These are phyloP conservation scores for Equus przewalskii DNA, from an alignment of 2,113 vertebrate species.

Conservation along the genomic window DNA sequence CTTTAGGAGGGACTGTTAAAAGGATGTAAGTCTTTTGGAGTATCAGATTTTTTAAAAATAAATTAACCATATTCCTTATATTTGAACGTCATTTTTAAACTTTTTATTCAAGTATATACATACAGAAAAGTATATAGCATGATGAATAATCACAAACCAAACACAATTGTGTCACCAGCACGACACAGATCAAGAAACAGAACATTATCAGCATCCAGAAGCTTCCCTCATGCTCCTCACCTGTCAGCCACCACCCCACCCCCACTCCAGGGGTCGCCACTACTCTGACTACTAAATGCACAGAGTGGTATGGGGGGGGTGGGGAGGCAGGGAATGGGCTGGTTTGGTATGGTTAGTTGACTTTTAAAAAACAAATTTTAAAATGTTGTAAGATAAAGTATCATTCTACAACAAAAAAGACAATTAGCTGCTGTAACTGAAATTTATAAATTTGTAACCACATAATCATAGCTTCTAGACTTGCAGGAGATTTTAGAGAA, in stretches of 20 bases:
- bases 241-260: neutral
- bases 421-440: neutral
- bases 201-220: neutral
- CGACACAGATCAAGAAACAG: neutral
- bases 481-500: conserved; percentile 52
- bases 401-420: neutral
- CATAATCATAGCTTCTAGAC: conserved; percentile 19
- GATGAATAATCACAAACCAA: neutral
- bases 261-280: neutral
- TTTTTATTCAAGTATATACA: neutral
- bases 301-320: neutral
- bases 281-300: neutral
- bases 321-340: no score
- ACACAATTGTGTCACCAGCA: neutral
- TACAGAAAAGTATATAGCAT: neutral
- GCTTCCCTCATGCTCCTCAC: neutral
- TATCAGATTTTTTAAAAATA: neutral
- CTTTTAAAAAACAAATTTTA: neutral
- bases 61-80: neutral
- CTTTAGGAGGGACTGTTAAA: neutral
- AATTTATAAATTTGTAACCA: conserved; percentile 53
- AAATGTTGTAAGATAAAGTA: conserved; percentile 8
- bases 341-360: neutral
- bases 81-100: neutral
- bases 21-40: neutral